Evolutionary conservation across 2,113 vertebrate genomes (phyloP), one percentile per base, ranked within the genome.

Genomic region (Hydropotes inermis): DNA sequence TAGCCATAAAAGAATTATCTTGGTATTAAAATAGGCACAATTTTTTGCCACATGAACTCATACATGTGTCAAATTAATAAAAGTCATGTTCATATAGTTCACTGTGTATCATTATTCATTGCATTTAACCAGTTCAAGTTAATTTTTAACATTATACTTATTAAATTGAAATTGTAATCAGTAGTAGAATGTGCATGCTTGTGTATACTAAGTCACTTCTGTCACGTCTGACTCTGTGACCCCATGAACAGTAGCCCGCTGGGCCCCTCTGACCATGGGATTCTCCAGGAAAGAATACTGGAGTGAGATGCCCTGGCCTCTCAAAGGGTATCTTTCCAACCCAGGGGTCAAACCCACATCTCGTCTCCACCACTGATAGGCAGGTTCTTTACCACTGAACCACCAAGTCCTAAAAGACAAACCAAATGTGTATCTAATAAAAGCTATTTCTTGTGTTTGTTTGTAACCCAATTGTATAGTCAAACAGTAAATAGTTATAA

Each of bases 1-100:
- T 98, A 98, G 17, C 74, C 79, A 97, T 98, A 96, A 97, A 98
- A 96, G 93, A 98, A 98, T 98, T 98, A 96, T n/a, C 78, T 97
- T 19, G 10, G 1, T 92, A 96, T 97, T 99, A 97, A 98, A 97
- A 91, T 86, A 97, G 89, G 82, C 94, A 95, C 91, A 94, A 94
- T 93, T 98, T 98, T 90, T 98, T 98, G 90, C 89, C 88, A 83
- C 55, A 89, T 94, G n/a, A 97, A 98, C 93, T 87, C 52, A 8
- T 33, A 76, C 45, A 95, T 94, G 28, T 79, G 87, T 55, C 64
- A 45, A 97, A 95, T 93, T 84, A 58, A 67, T 96, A 97, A 98
- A 98, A 97, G 89, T 87, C 17, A 92, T 82, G 52, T 81, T 94
- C 45, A 86, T 36, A 39, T 83, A 76, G 55, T 76, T 25, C 61